Evolutionary conservation across 2,888 invertebrate genomes (phyloP).

Genomic region (Lymantria dispar): DNA sequence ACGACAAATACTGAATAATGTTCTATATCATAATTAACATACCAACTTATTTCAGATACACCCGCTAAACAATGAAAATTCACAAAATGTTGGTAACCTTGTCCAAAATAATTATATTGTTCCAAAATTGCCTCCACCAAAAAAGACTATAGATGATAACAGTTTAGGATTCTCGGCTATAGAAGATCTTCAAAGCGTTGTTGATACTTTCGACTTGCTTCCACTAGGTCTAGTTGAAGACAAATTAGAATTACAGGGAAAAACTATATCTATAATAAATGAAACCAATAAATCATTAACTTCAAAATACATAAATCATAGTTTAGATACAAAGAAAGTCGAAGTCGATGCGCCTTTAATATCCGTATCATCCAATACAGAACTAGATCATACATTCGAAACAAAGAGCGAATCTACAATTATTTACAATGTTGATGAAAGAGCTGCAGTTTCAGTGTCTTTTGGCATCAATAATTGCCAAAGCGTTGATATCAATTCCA

Average conservation of each 20-base stretch:
- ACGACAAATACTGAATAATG: too few relatives aligned
- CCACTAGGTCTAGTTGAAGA: constrained; percentile 4
- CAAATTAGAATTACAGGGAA: constrained; percentile 1
- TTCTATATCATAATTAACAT: too few relatives aligned
- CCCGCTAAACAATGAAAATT: constrained; percentile 41
- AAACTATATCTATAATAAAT: constrained; percentile 6
- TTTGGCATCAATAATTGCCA: constrained; percentile 54
- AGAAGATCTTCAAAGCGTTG: constrained; percentile 37
- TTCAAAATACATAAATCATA: not conserved
- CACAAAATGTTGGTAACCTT: constrained; percentile 27
- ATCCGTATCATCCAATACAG: constrained; percentile 41
- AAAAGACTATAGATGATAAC: constrained; percentile 16
- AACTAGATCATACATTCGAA: constrained; percentile 23
- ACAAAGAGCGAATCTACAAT: constrained; percentile 37
- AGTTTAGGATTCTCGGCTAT: constrained; percentile 47
- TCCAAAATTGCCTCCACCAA: constrained; percentile 15
- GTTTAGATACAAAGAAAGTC: not conserved
- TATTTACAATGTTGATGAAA: constrained; percentile 31
- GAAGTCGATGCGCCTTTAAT: not conserved
- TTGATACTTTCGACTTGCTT: constrained; percentile 13
- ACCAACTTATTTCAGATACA: constrained; percentile 17
- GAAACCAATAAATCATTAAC: too few relatives aligned
- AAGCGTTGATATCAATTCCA: constrained; percentile 51
- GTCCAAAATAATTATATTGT: constrained; percentile 6
- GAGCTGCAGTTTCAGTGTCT: constrained; percentile 45